A percentile compares a stretch with the other conserved stretches of the same genome.
Evolutionary conservation across 1,140 invertebrate genomes (phyloP).

Genomic region (Chrysopa pallens): DNA sequence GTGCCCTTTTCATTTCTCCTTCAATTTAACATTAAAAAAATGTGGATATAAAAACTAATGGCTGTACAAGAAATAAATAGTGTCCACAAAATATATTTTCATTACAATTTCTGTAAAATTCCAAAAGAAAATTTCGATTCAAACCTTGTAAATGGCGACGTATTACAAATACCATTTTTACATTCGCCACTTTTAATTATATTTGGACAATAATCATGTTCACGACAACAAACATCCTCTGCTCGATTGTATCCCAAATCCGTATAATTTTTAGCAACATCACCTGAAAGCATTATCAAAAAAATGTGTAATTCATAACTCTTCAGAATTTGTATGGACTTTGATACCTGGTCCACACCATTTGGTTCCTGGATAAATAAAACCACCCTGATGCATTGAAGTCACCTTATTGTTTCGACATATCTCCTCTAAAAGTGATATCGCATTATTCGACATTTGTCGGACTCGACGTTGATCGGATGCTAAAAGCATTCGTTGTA

Average conservation of each 20-base stretch:
- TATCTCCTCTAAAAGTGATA: slow-evolving; percentile 35
- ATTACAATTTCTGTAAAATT: too few relatives aligned
- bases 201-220: slow-evolving; percentile 55
- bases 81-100: too few relatives aligned
- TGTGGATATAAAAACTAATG: too few relatives aligned
- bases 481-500: slow-evolving; percentile 35
- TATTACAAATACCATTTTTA: slow-evolving; percentile 45
- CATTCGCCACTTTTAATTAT: slow-evolving; percentile 37
- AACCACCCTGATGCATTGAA: slow-evolving; percentile 20
- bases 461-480: slow-evolving; percentile 36
- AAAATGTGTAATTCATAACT: neutral
- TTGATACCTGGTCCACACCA: slow-evolving; percentile 44
- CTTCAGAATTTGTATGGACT: neutral
- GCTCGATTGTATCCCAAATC: slow-evolving; percentile 43
- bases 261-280: slow-evolving; percentile 34
- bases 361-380: slow-evolving; percentile 33
- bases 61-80: too few relatives aligned
- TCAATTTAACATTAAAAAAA: too few relatives aligned
- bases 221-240: slow-evolving; percentile 54
- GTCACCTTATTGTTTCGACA: slow-evolving; percentile 24
- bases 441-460: slow-evolving; percentile 36
- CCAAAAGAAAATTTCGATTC: too few relatives aligned
- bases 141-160: slow-evolving; percentile 42
- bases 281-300: slow-evolving; percentile 13
- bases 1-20: too few relatives aligned